A percentile compares a stretch with the other conserved stretches of the same genome.
Evolutionary conservation across 2,888 invertebrate species (phyloP).

Genomic region (Aleiodes testaceus): DNA sequence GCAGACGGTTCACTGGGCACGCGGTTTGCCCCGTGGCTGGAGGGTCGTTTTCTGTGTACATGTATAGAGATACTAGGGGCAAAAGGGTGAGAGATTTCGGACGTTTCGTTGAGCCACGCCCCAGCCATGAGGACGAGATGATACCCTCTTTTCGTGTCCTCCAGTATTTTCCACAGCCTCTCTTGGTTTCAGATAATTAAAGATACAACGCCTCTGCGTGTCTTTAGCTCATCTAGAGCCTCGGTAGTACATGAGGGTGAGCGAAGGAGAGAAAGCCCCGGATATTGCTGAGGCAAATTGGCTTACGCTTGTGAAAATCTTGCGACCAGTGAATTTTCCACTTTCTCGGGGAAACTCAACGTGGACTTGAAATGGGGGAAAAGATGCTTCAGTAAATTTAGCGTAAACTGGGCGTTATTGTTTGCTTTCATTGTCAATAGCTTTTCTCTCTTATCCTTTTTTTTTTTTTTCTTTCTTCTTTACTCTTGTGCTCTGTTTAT

Average conservation of each 20-base stretch:
- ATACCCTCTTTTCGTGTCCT: conserved; percentile 55
- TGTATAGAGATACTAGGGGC: background rate
- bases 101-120: conserved; percentile 62
- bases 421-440: background rate
- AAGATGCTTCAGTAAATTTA: conserved; percentile 48
- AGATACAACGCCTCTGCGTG: conserved; percentile 64
- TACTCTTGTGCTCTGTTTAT: background rate
- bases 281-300: conserved; percentile 56
- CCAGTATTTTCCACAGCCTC: conserved; percentile 42
- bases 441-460: background rate
- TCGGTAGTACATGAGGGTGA: conserved; percentile 33
- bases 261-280: conserved; percentile 22
- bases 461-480: background rate
- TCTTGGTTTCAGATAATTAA: conserved; percentile 63
- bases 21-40: conserved; percentile 10
- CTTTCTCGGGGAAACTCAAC: conserved; percentile 28
- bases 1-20: background rate
- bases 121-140: conserved; percentile 64
- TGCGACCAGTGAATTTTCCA: conserved; percentile 29
- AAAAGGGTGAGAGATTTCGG: conserved; percentile 55
- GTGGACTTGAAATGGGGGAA: conserved; percentile 25
- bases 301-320: conserved; percentile 61
- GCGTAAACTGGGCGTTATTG: conserved; percentile 44
- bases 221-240: conserved; percentile 25
- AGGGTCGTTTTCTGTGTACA: background rate